Base-by-base conservation (phyloP, 1,140 invertebrate species). In the Drosophila lowei region DNA sequence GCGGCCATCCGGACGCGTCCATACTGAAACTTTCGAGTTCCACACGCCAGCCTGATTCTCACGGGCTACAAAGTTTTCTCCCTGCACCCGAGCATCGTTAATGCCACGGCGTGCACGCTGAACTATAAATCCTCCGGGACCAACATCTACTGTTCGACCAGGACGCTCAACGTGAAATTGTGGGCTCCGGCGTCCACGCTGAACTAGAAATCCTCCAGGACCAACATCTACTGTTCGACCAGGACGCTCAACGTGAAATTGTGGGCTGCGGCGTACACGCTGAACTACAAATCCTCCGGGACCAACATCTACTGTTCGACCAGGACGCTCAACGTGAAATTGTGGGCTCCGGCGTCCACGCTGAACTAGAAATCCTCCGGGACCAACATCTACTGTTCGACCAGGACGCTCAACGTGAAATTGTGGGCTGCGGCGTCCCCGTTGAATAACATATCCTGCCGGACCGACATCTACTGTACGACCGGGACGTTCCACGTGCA, bases 1-100 rank as follows among this genome's bases (percentile, higher is more conserved):
- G 9, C 79, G 79, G 34, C 79, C 79, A 30, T 83, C 73, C 0
- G 73, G 44, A 28, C 78, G 78, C 23, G 61, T 81, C 78, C 78
- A 81, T 5, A 65, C 48, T 4, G 78, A 81, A 6, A 81, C 63
- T 9, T 42, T 6, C 0, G 52, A 23, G 7, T 83, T 64, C 78
- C 78, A 81, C 2, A 72, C 28, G 0, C 78, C 78, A 7, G 73
- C 79, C 13, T 81, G 74, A 70, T 83, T 38, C 13, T 52, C 63
- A 42, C 68, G 68, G 11, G 78, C 78, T 6, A 81, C 78, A 42
- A 81, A 81, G 6, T 73, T 68, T 0, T 81, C 56, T 3, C 78
- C 78, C 13, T 77, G 73, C 8, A 81, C 78, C 8, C 78, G 46
- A 0, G 21, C 68, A 47, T 67, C 64, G 2, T 64, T 53, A 13